Evolutionary conservation across 2,797 vertebrate genomes (phyloP).

Genomic region (Mormyrops boulengeri): DNA sequence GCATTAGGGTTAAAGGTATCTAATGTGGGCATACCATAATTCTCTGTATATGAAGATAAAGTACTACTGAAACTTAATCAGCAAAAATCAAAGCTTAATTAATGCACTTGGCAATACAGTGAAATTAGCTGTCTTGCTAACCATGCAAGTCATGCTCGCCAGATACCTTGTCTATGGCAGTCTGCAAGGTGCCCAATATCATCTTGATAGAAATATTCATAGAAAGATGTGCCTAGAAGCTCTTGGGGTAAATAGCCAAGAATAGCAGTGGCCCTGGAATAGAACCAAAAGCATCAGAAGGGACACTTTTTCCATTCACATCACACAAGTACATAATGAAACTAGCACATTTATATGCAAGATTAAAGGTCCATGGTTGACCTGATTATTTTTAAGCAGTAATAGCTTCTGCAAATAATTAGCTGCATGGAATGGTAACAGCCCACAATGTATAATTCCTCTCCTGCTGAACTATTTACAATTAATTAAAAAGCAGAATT

Average conservation of each 20-base stretch:
- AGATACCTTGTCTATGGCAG: constrained; percentile 90
- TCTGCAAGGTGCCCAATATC: constrained; percentile 93
- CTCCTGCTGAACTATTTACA: not conserved
- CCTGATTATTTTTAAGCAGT: not conserved
- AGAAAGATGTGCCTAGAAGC: constrained; percentile 95
- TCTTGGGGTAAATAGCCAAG: constrained; percentile 95
- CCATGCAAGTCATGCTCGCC: not conserved
- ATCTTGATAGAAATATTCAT: constrained; percentile 98
- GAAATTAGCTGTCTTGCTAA: not conserved
- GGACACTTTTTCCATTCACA: not conserved
- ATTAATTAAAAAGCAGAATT: not conserved
- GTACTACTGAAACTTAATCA: not conserved
- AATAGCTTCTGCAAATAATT: not conserved
- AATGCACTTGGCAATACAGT: not conserved
- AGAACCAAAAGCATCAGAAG: not conserved
- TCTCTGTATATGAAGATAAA: not conserved
- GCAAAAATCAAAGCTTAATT: not conserved
- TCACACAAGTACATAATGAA: not conserved
- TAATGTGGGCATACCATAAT: not conserved
- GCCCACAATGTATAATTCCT: not conserved
- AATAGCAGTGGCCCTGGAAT: constrained; percentile 86
- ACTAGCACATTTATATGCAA: not conserved
- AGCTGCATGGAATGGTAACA: not conserved
- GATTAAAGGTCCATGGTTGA: not conserved
- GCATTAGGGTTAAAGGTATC: not conserved